Evolutionary conservation across 1,140 invertebrate genomes (phyloP).

Genomic region (Octopus sinensis): DNA sequence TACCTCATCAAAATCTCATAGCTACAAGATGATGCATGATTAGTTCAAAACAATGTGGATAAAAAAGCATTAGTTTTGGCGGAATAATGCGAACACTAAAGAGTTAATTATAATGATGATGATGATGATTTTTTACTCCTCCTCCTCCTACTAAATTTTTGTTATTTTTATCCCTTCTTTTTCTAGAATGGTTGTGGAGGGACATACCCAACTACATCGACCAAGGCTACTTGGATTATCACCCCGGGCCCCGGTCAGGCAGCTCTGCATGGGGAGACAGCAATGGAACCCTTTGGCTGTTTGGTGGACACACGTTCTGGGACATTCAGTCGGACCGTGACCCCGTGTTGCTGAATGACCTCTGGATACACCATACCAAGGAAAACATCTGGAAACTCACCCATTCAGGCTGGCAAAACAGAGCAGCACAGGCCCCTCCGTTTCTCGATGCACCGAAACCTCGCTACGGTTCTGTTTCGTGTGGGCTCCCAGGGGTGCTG

Average conservation of each 20-base stretch:
- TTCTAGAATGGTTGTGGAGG: slow-evolving; percentile 28
- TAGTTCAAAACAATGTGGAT: too few species aligned
- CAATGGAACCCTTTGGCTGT: slow-evolving; percentile 31
- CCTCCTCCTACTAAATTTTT: too few species aligned
- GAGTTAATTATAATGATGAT: too few species aligned
- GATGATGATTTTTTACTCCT: too few species aligned
- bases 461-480: slow-evolving; percentile 29
- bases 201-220: slow-evolving; percentile 19
- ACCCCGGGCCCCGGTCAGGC: slow-evolving; percentile 27
- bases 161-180: neutral
- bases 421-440: neutral
- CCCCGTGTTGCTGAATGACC: slow-evolving; percentile 31
- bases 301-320: slow-evolving; percentile 34
- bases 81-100: too few species aligned
- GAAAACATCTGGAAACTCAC: slow-evolving; percentile 25
- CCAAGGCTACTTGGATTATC: neutral
- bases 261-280: slow-evolving; percentile 22
- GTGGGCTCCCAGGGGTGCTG: slow-evolving; percentile 25
- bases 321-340: slow-evolving; percentile 18
- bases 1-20: too few species aligned
- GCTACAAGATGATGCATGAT: too few species aligned
- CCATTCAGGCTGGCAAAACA: slow-evolving; percentile 27
- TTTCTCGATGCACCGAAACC: slow-evolving; percentile 20
- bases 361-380: slow-evolving; percentile 28
- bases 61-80: too few species aligned